Evolutionary conservation across 2,888 invertebrate species (phyloP).

Genomic region (Campaea margaritaria): DNA sequence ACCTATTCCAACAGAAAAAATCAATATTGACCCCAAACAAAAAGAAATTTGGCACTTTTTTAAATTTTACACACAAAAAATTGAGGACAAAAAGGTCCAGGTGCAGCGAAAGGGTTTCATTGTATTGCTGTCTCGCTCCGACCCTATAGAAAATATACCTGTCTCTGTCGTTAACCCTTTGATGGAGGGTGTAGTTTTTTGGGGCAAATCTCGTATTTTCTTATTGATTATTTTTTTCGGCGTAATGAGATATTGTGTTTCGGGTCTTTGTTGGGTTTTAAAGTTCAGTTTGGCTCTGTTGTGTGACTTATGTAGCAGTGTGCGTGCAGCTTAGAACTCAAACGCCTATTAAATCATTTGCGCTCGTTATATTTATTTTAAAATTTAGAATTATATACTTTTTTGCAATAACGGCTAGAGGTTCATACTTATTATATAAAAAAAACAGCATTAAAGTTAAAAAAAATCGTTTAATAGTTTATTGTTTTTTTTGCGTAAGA

Average conservation of each 20-base stretch:
- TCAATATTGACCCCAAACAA: slow-evolving; percentile 81
- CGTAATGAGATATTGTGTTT: slow-evolving; percentile 83
- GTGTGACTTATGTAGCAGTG: slow-evolving; percentile 8
- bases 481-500: no score
- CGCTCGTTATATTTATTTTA: no score
- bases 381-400: no score
- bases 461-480: no score
- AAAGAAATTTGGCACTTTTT: slow-evolving; percentile 81
- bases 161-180: slow-evolving; percentile 76
- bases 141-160: slow-evolving; percentile 36
- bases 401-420: no score
- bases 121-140: slow-evolving; percentile 53
- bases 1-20: slow-evolving; percentile 69
- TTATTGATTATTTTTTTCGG: slow-evolving; percentile 71
- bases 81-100: slow-evolving; percentile 67
- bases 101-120: slow-evolving; percentile 79
- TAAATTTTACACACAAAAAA: slow-evolving; percentile 72
- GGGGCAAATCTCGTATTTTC: slow-evolving; percentile 81
- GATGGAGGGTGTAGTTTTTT: slow-evolving; percentile 73
- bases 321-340: background rate
- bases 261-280: slow-evolving; percentile 54
- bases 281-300: slow-evolving; percentile 36
- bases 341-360: no score
- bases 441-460: no score
- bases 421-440: no score